Base-by-base conservation (phyloP, 2,888 invertebrate genomes). In the Ophion costatus region DNA sequence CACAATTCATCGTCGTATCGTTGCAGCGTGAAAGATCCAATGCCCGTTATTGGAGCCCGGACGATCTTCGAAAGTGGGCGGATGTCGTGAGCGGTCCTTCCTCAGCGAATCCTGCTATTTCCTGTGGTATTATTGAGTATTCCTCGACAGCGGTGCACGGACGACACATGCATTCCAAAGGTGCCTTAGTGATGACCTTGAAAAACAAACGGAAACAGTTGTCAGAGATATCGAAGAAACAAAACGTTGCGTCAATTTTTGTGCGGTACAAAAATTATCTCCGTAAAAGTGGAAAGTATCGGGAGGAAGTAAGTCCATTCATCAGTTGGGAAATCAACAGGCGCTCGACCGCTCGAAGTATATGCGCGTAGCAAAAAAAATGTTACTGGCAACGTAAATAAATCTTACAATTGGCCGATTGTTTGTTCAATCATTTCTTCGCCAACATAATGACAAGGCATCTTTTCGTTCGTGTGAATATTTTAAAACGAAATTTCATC, bases 81-180 rank as follows among this genome's bases (percentile, higher is more conserved):
- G 96, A 96, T n/a, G 90, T 92, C 6, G 92, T 90, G 29, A 98
- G 94, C 0, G 97, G 96, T 29, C 97, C 96, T 94, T 98, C 97
- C 87, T 98, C 97, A 9, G 97, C 95, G 91, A 97, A 98, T 61
- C 97, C 97, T 74, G 97, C 97, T 63, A 98, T 96, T 95, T 98
- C 98, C 94, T 98, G 98, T 2, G 98, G 98, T 85, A 98, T 95
- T 66, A 98, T 96, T 2, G 98, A 96, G 90, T 96, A 97, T 94
- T 98, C 98, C 92, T 98, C 98, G 7, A 98, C 96, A 17, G 96
- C 96, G 0, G 98, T 97, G 93, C 98, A 98, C 0, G 98, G 98
- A 56, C 98, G 96, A 91, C 98, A 98, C 98, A 98, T 98, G 91
- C 98, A 98, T 93, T 98, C 98, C 76, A 98, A 94, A 0, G 98